Base-by-base conservation (phyloP, 2,113 vertebrate species). In the Coregonus clupeaformis region DNA sequence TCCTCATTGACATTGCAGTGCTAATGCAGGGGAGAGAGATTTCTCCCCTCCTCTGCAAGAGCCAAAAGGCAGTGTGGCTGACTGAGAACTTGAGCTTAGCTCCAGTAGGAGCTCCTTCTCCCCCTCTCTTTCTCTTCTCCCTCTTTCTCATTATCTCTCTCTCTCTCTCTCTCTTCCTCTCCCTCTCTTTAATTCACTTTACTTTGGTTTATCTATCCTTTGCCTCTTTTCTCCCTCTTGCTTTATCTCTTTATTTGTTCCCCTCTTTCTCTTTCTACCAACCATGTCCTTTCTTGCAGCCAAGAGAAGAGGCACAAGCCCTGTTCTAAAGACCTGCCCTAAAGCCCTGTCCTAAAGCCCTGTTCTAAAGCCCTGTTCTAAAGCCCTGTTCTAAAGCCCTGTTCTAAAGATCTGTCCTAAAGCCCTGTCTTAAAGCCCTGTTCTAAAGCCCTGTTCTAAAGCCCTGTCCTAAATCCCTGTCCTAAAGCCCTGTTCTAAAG, bases 1-100 rank as follows among this genome's bases (percentile, higher is more conserved):
- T 90, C 84, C 87, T 91, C 80, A 59, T 71, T 91, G 89, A 92
- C 88, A 91, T 88, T 91, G 91, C 88, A 85, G 91, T 84, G 82
- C 78, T 87, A 85, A 89, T 89, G 90, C 88, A 87, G 88, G 66
- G 25, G 72, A 63, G 69, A 72, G 32, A 81, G 2, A 52, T 79
- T 79, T 77, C 75, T 71, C 84, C 75, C 82, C 77, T 82, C 22
- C 77, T 62, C 27, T 76, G 76, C 60, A 73, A 75, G 60, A 74
- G 71, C 49, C 78, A 18, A 80, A 78, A 77, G 73, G 68, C 82
- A 59, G 42, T 29, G 49, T 27, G 12, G 76, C 71, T 73, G 49
- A 73, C 32, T 69, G 42, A 22, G 12, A 60, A 47, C 63, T 67
- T 81, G 74, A 77, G 73, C 74, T 70, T 76, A 57, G 36, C 65